A percentile compares a stretch with the other conserved stretches of the same genome.
These are phyloP conservation scores for Therioaphis trifolii DNA, from an alignment of 2,888 invertebrate genomes.

Conservation along the genomic window DNA sequence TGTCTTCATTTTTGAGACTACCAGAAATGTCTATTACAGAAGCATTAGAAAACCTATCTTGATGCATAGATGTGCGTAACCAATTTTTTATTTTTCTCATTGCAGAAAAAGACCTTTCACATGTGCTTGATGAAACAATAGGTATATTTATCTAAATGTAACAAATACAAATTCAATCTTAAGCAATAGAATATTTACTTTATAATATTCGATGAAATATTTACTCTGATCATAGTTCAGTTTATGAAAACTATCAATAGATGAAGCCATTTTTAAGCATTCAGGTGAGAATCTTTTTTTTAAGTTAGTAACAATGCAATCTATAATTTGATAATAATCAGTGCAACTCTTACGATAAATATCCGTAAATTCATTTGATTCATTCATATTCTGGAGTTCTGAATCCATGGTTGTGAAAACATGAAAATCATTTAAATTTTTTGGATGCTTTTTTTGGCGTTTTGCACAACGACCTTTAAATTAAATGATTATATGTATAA, in stretches of 20 bases:
- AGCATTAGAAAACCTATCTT: slow-evolving; percentile 36
- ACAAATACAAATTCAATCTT: slow-evolving; percentile 6
- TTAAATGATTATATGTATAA: too few relatives aligned
- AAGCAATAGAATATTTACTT: background rate
- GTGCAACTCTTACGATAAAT: background rate
- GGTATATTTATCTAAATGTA: slow-evolving; percentile 3
- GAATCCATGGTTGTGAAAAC: background rate
- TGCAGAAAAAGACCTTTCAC: slow-evolving; percentile 18
- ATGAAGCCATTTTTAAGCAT: background rate
- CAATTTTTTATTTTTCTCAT: too few relatives aligned
- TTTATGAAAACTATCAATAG: slow-evolving; percentile 1
- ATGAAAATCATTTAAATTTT: slow-evolving; percentile 19
- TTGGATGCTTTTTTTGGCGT: too few relatives aligned
- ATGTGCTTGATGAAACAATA: slow-evolving; percentile 19
- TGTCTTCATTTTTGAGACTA: too few relatives aligned
- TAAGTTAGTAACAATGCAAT: slow-evolving; percentile 5
- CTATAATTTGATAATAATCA: slow-evolving; percentile 12
- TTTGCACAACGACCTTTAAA: too few relatives aligned
- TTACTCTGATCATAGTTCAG: slow-evolving; percentile 6
- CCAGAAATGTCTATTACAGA: background rate
- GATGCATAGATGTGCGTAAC: slow-evolving; percentile 36
- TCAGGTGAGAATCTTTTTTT: slow-evolving; percentile 3
- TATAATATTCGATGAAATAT: slow-evolving; percentile 14
- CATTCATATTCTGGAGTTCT: background rate
- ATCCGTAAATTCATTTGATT: background rate